Conservation (phyloP, 2,888 invertebrate species). For the Hydraecia micacea region DNA sequence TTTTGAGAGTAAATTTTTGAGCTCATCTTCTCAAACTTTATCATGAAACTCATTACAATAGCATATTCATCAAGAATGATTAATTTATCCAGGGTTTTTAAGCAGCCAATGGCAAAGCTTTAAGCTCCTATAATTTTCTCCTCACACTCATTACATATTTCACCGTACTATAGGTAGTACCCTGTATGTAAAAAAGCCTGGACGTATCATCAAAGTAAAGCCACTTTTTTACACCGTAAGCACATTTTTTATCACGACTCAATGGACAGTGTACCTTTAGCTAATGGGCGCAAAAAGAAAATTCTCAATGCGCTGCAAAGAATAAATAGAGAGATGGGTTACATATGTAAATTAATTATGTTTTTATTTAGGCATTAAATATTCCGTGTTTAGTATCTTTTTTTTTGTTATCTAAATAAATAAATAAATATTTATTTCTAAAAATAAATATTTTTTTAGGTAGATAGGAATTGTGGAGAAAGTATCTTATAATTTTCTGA, state of each 20-base stretch:
- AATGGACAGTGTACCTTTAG: conserved; percentile 64
- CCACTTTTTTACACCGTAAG: conserved; percentile 57
- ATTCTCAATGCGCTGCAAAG: conserved; percentile 30
- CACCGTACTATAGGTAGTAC: background rate
- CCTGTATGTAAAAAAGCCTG: conserved; percentile 43
- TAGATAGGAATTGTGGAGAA: background rate
- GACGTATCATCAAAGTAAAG: conserved; percentile 68
- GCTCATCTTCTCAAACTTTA: no score
- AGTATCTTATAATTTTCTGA: background rate
- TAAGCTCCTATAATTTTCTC: conserved; percentile 17
- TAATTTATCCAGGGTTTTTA: background rate
- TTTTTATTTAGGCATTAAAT: conserved; percentile 9
- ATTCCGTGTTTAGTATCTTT: background rate
- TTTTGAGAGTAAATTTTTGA: no score
- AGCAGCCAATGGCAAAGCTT: background rate
- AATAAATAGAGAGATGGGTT: conserved; percentile 27
- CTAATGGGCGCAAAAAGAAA: conserved; percentile 59
- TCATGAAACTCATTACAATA: no score
- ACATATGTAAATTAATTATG: background rate
- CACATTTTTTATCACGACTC: conserved; percentile 63
- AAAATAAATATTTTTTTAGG: background rate
- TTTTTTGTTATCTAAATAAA: background rate
- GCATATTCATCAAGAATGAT: background rate
- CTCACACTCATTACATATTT: conserved; percentile 18
- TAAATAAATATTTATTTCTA: background rate